Evolutionary conservation across 2,113 vertebrate species (phyloP), one percentile per base, ranked within the genome.

Genomic region (Tragelaphus strepsiceros): DNA sequence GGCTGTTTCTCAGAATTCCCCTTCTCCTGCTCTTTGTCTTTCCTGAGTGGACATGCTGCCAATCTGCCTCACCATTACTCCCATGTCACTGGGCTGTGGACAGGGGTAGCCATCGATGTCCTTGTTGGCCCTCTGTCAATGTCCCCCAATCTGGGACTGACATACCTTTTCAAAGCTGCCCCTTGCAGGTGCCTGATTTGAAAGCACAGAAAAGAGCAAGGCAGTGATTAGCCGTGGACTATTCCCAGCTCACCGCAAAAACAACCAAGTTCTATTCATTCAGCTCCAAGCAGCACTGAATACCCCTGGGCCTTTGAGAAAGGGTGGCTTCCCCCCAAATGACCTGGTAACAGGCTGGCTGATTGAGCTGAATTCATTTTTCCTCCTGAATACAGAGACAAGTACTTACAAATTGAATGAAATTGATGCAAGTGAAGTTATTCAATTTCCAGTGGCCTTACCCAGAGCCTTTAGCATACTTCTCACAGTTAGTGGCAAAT

Each of bases 361-460:
- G 96, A 81, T 71, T 21, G 86, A 94, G 62, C 74, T 89, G 86
- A 89, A 86, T 93, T 97, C 91, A 91, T 92, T 97, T 97, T 97
- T 88, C 90, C 86, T 94, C 82, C 88, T 78, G 93, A 97, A 92
- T 80, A 74, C 71, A 91, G 93, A 97, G 83, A 98, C 93, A 87
- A 94, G 85, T 59, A 91, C 86, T 97, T 93, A 97, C 89, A 97
- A 93, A 98, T 96, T 77, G 89, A 97, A 88, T 91, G 87, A 81
- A 93, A 98, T 77, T 89, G 94, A 90, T 88, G 91, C 89, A 80
- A 87, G 83, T 83, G 86, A 94, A 96, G 96, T 92, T 74, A 97
- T 80, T 94, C 89, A 62, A 91, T 97, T 97, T 96, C 85, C 96
- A 84, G 21, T 0, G 0, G 89, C 86, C 83, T 93, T 90, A 32